Evolutionary conservation across 2,113 vertebrate species (phyloP).

Genomic region (Myotis lucifugus): DNA sequence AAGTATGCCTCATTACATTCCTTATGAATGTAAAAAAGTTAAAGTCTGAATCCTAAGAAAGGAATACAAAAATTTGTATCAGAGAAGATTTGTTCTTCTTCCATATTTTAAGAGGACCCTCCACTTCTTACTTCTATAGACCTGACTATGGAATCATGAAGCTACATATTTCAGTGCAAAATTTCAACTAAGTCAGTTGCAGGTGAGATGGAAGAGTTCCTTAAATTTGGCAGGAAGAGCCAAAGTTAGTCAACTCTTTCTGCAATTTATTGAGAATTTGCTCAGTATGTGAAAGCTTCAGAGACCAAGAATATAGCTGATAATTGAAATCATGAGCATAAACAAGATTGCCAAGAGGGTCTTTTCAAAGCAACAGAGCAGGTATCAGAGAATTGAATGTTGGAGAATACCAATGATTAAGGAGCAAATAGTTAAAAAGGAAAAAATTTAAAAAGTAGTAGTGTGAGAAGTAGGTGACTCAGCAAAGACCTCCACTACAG

Average conservation of each 20-base stretch:
- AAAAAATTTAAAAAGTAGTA: not conserved
- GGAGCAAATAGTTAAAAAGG: not conserved
- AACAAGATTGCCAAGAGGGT: not conserved
- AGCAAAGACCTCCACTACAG: not conserved
- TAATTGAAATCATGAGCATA: not conserved
- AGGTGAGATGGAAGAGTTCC: not conserved
- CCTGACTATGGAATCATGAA: not conserved
- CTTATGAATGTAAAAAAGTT: not conserved
- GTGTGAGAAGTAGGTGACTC: not conserved
- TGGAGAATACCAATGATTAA: not conserved
- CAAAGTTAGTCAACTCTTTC: too few species aligned
- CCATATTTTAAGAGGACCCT: not conserved
- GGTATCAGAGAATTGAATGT: not conserved
- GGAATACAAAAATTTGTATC: not conserved
- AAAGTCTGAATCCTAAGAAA: not conserved
- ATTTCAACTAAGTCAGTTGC: not conserved
- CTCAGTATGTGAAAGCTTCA: too few species aligned
- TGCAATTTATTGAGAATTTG: too few species aligned
- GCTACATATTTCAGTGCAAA: conserved; percentile 35
- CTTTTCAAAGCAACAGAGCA: not conserved
- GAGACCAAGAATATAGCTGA: not conserved
- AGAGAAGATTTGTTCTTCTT: not conserved
- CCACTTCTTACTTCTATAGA: not conserved
- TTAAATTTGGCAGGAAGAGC: too few species aligned
- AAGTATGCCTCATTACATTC: not conserved